Base-by-base conservation (phyloP, 2,113 vertebrate genomes). In the Eidolon helvum region DNA sequence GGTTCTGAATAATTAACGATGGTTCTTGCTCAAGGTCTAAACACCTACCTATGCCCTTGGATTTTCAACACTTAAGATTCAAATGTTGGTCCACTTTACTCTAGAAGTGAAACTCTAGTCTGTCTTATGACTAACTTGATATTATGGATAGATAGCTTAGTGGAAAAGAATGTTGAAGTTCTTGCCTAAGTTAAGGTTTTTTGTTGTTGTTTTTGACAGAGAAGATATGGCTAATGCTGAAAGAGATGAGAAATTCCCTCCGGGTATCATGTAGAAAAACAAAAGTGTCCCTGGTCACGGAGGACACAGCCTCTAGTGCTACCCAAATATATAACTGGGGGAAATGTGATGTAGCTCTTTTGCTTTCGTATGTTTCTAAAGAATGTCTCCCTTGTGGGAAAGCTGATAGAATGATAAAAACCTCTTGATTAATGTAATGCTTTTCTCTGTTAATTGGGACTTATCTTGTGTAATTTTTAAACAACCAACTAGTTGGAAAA, bases 401-500 rank as follows among this genome's bases (percentile, higher is more conserved):
- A 92, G n/a, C 71, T 79, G 78, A 63, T 65, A 55, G 66, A 12
- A n/a, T 80, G 74, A 75, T 71, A 59, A 93, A 97, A 92, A 86
- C 53, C 43, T 84, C 57, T 40, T 63, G 45, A 85, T 92, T 57
- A 90, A 86, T 33, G 72, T 61, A 72, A 68, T 77, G 43, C 75
- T 93, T 96, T 87, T 75, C 71, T 96, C 55, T 82, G 43, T 90
- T 80, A 30, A 35, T 90, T 55, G 7, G 22, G 22, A 24, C 21
- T 90, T 90, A 12, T 80, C 5, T 83, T 50, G 24, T 92, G 30
- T 53, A 50, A 50, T 75, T 72, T 40, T 90, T 78, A 63, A 85
- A 77, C 50, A 90, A 89, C 22, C 55, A 85, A 15, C 83, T 72
- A 88, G n/a, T 86, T 96, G 65, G 89, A 61, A 89, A 94, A 86